Evolutionary conservation across 2,113 vertebrate genomes (phyloP), one percentile per base, ranked within the genome.

Genomic region (Myotis yumanensis): DNA sequence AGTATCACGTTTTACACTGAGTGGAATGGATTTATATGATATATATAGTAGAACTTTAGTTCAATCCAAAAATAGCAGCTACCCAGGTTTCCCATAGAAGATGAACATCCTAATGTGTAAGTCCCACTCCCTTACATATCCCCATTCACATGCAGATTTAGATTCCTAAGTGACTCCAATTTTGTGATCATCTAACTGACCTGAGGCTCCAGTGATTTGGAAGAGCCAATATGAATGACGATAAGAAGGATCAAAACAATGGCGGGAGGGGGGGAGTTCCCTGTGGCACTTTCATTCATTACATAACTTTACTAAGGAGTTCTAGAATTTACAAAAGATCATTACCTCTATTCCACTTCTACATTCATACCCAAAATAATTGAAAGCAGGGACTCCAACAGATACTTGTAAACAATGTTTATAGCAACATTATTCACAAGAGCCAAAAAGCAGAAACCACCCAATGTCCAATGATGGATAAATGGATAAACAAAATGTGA

Each of bases 241-340:
- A 9, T 15, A 85, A 91, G 28, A 71, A 32, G 23, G 71, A 4
- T 32, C 11, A 66, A 89, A 91, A 48, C 11, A 91, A 32, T 25
- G 4, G 6, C 52, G 1, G 2, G 0, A 12, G 64, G 5, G 15
- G 6, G 2, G 16, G 3, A 14, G 18, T 46, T 69, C 46, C 35
- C 12, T 57, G 54, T 12, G 14, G 51, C 5, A 15, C 28, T 25
- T 86, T 52, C 30, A 11, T 37, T 40, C 3, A 62, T 88, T 72
- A 40, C 4, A 23, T 46, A 51, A 51, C 20, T 62, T 94, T 11
- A 83, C 43, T 48, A 59, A 35, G 4, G 18, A 59, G 37, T 92
- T 10, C 23, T 4, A 51, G 62, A 79, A 46, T 43, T 85, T 59
- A 46, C 51, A 69, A 86, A 85, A 86, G 35, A 43, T 76, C 15